Conservation (phyloP, 2,888 invertebrate genomes). For the Drosophila bunnanda region DNA sequence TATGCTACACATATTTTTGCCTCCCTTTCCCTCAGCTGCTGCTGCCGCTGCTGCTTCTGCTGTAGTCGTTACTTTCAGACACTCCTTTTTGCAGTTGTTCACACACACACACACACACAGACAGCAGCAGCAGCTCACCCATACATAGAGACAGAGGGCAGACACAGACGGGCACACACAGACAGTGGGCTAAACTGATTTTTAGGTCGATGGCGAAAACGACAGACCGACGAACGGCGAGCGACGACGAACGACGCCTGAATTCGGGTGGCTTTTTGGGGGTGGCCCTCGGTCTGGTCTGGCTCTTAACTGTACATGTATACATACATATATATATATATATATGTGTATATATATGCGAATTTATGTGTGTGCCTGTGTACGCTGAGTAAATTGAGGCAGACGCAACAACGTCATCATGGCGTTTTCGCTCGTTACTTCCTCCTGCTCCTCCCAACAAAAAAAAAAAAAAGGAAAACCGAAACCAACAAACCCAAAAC, state of each 20-base stretch:
- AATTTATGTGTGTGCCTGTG: neutral
- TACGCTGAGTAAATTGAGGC: slow-evolving; percentile 50
- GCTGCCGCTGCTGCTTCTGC: slow-evolving; percentile 32
- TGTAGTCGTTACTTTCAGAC: slow-evolving; percentile 65
- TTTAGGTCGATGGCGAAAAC: slow-evolving; percentile 79
- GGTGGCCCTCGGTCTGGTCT: slow-evolving; percentile 36
- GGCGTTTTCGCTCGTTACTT: slow-evolving; percentile 50
- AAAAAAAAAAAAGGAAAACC: slow-evolving; percentile 14
- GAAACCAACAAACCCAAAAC: slow-evolving; percentile 40
- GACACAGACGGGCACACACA: slow-evolving; percentile 28
- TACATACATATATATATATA: slow-evolving; percentile 1
- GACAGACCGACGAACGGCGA: slow-evolving; percentile 66
- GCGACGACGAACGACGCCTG: slow-evolving; percentile 48
- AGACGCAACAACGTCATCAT: slow-evolving; percentile 55
- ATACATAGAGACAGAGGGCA: slow-evolving; percentile 22
- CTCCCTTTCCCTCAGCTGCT: neutral
- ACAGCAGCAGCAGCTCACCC: slow-evolving; percentile 8
- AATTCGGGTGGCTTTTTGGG: slow-evolving; percentile 26
- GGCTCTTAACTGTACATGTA: slow-evolving; percentile 56
- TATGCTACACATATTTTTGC: slow-evolving; percentile 46
- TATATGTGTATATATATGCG: slow-evolving; percentile 8
- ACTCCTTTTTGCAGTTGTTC: slow-evolving; percentile 69
- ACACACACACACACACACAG: slow-evolving; percentile 21
- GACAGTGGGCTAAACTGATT: slow-evolving; percentile 70
- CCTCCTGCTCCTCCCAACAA: slow-evolving; percentile 6